Base-by-base conservation (phyloP, 2,888 invertebrate species). In the Apodemia duryi region DNA sequence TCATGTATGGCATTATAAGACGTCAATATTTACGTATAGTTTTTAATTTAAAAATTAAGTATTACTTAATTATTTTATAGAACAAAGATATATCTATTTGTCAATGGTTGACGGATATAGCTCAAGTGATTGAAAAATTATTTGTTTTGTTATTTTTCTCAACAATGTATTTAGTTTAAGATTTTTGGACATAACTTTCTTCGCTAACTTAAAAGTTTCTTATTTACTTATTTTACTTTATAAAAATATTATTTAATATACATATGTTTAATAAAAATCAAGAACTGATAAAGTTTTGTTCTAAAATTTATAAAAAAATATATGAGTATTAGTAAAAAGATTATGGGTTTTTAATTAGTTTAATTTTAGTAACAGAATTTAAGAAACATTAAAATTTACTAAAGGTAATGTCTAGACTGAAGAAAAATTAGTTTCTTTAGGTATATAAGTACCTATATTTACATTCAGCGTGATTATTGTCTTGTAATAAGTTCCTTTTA, bases 261-360 rank as follows among this genome's bases (percentile, higher is more conserved):
- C 64, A 52, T 61, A 46, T 32, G 54, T 69, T 65, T 52, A 61
- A 60, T 65, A 66, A 46, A 74, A 74, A 74, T 74, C 74, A 76
- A 74, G 71, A 74, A 73, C 66, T 68, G 52, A 70, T 69, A 66
- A 68, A 66, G 66, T 70, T 66, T 78, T 76, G 79, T 77, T 75
- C 77, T 80, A 77, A 65, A 66, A 65, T 67, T 63, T 62, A 32
- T 65, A 43, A 57, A 65, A 21, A 67, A 28, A 11, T 70, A 65
- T 62, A 62, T 62, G 61, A 49, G 63, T 52, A 63, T 54, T 54
- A 54, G 10, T 54, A 28, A 28, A 54, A 54, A 54, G 10, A 54
- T 54, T 54, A 54, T 54, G 54, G 29, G 54, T 28, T 54, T 54
- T 54, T 54, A 28, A 54, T 38, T 38, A 38, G 38, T 38, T 38